Percentiles rank a stretch among this genome's conserved stretches.
These are phyloP conservation scores for Bambusicola thoracicus DNA, from an alignment of 2,113 vertebrate species.

Conservation along the genomic window DNA sequence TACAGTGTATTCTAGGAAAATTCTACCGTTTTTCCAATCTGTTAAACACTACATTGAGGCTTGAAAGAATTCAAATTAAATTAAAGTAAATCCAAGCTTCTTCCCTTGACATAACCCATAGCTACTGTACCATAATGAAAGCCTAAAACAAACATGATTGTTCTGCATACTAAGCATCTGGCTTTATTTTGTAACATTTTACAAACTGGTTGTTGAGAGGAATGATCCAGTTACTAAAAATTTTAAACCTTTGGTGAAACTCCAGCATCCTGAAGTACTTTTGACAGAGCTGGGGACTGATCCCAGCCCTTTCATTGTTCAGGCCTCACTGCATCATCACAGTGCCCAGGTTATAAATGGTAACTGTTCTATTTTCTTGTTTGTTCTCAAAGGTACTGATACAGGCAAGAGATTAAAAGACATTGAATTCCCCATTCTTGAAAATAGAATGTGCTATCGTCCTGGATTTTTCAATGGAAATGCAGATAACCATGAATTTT, in stretches of 20 bases:
- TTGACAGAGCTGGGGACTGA: neutral
- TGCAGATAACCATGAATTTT: conserved; percentile 11
- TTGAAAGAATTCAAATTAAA: neutral
- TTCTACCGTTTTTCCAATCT: neutral
- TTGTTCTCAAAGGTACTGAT: neutral
- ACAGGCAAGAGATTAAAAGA: conserved; percentile 18
- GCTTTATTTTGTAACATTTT: neutral
- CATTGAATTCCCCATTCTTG: neutral
- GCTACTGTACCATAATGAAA: neutral
- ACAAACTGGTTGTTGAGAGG: neutral
- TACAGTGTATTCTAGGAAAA: neutral
- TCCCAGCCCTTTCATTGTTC: neutral
- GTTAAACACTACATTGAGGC: neutral
- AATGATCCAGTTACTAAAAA: neutral
- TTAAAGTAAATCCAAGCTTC: neutral
- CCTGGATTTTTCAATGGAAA: conserved; percentile 11
- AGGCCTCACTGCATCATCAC: neutral
- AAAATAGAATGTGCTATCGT: neutral
- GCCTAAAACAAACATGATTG: neutral
- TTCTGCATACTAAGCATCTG: neutral
- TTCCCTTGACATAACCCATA: neutral
- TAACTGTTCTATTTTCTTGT: neutral
- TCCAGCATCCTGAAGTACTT: neutral
- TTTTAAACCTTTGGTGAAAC: neutral
- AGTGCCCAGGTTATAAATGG: neutral